Base-by-base conservation (phyloP, 1,140 invertebrate genomes). In the Lycorma delicatula region DNA sequence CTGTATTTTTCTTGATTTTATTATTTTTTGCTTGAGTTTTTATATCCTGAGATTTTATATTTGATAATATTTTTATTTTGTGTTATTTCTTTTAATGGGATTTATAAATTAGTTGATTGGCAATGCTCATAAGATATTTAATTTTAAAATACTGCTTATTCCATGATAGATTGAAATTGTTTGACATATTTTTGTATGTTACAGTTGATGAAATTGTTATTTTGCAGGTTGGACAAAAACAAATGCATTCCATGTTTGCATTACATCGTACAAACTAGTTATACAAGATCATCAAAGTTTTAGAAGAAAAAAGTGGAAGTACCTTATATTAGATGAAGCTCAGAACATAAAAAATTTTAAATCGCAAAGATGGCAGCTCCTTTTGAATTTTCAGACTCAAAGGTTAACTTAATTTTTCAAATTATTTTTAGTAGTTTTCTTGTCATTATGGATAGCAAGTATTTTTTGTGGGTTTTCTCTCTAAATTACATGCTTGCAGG, bases 291-390 rank as follows among this genome's bases (percentile, higher is more conserved):
- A 98, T 77, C 88, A 93, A 73, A 91, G 91, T 71, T 99, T 99
- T 76, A 81, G 97, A 48, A 79, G 96, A 62, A 98, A 98, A 77
- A 91, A 94, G 63, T 99, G 97, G 97, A 95, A 96, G 69, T 99
- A 99, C 75, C 80, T 99, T 7, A 98, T 99, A 66, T 78, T 99
- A 29, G 97, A 99, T 73, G 97, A 99, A 77, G 97, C 97, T 20
- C 97, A 99, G 70, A 98, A 99, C 71, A 99, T 99, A 55, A 99
- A 99, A 77, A 99, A 99, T 75, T 99, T 98, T 70, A 98, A 99
- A 74, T 97, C 93, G 12, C 97, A 99, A 71, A 76, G 97, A 48
- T 99, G 97, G 97, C 97, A 99, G 73, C 81, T 96, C 64, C 73
- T 99, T 50, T 76, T 99, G 6, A 98, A 98, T 72, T 98, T 99